These are phyloP conservation scores for Diarsia rubi DNA, from an alignment of 2,888 invertebrate species.

Conservation along the genomic window DNA sequence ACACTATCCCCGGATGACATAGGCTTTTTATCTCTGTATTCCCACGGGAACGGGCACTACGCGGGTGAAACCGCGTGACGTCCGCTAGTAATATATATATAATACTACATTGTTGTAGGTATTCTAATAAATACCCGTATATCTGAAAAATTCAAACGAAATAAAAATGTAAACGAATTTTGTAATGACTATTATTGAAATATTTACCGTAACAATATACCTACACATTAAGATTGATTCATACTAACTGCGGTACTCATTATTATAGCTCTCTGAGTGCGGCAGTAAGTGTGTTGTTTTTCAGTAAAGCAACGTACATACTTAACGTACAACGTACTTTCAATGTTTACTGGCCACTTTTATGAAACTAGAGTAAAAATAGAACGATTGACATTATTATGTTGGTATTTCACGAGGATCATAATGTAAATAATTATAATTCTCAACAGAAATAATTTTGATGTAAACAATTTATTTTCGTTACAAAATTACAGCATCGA, in stretches of 20 bases:
- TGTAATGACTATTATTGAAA: background rate
- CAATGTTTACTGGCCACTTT: conserved; percentile 5
- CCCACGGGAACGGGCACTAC: too few relatives aligned
- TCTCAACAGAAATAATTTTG: conserved; percentile 53
- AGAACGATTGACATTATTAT: background rate
- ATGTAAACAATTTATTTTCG: conserved; percentile 64
- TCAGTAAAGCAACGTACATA: background rate
- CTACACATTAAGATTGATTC: conserved; percentile 28
- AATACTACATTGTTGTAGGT: too few relatives aligned
- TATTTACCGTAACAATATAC: conserved; percentile 12
- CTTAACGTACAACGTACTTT: too few relatives aligned
- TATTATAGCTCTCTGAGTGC: too few relatives aligned
- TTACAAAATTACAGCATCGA: conserved; percentile 51
- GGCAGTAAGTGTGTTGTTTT: conserved; percentile 16
- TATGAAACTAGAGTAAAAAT: background rate
- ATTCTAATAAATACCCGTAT: too few relatives aligned
- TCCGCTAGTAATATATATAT: too few relatives aligned
- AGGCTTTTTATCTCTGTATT: too few relatives aligned
- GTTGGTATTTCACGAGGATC: background rate
- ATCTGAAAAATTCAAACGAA: background rate
- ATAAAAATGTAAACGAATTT: too few relatives aligned
- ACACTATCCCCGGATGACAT: too few relatives aligned
- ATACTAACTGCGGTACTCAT: too few relatives aligned
- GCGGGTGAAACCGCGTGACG: too few relatives aligned
- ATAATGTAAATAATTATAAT: conserved; percentile 40